These are phyloP conservation scores for Delphinapterus leucas DNA, from an alignment of 2,113 vertebrate genomes.

Conservation along the genomic window DNA sequence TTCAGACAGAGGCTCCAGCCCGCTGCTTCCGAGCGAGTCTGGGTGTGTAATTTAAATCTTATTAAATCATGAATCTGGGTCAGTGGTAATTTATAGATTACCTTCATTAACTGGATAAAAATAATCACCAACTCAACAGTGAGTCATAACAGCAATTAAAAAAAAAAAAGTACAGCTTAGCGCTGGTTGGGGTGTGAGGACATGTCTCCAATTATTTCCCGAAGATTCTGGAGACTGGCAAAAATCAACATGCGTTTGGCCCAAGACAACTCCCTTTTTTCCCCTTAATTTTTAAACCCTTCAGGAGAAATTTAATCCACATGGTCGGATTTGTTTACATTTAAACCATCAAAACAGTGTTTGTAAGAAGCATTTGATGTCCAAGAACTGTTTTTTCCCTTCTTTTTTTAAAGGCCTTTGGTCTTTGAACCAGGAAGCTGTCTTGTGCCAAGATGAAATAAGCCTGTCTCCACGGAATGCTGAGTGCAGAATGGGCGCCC, in stretches of 20 bases:
- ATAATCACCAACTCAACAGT: conserved; percentile 75
- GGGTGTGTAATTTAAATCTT: conserved; percentile 74
- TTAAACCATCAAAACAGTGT: conserved; percentile 60
- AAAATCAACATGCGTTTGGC: background rate
- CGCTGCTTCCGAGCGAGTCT: background rate
- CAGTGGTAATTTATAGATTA: conserved; percentile 80
- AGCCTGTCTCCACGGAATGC: fast-evolving
- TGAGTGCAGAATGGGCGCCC: fast-evolving
- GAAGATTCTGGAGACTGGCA: conserved; percentile 43
- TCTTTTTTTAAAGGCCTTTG: background rate
- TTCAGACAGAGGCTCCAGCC: conserved; percentile 29
- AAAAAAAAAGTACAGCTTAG: background rate
- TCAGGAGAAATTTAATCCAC: conserved; percentile 68
- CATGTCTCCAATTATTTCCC: conserved; percentile 59
- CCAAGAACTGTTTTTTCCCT: background rate
- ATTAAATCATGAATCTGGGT: conserved; percentile 80
- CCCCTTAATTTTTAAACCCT: conserved; percentile 45
- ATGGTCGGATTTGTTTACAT: conserved; percentile 65
- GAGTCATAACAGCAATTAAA: conserved; percentile 69
- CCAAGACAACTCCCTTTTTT: background rate
- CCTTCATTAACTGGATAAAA: conserved; percentile 80
- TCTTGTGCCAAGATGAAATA: background rate
- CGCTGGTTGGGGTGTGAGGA: conserved; percentile 52
- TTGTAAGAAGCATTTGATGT: conserved; percentile 48
- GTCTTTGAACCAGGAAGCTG: conserved; percentile 35